A percentile compares a stretch with the other conserved stretches of the same genome.
phyloP scores from a whole-genome alignment of 2,113 vertebrate species.

The Chlorodrepanis virens region DNA sequence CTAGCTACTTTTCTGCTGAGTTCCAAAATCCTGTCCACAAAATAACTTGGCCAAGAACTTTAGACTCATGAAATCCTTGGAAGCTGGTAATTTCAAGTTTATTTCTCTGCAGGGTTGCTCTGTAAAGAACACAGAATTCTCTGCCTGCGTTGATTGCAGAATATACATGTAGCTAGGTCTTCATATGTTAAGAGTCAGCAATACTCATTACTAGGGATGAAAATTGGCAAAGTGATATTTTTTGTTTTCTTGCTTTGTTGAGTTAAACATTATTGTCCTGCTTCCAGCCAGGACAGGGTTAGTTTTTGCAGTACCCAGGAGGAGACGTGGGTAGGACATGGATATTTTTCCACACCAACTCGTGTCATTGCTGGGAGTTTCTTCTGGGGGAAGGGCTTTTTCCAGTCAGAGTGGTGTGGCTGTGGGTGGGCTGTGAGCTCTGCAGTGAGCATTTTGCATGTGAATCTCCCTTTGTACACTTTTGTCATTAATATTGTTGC shows the following conservation, averaged over 20 bases:
- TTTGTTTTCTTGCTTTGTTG: background rate
- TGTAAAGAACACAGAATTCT: background rate
- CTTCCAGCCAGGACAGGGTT: background rate
- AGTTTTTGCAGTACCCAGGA: background rate
- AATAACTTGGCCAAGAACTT: background rate
- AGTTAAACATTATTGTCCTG: background rate
- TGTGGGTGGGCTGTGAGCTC: background rate
- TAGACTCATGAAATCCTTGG: background rate
- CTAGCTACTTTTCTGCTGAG: background rate
- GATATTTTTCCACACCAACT: background rate
- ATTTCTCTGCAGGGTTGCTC: background rate
- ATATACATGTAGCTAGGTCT: background rate
- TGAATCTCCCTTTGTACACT: background rate
- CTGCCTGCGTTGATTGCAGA: background rate
- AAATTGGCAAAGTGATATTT: background rate
- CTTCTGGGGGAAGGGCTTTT: background rate
- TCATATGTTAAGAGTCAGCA: accelerated
- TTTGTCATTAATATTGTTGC: background rate
- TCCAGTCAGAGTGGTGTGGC: background rate
- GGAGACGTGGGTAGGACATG: accelerated
- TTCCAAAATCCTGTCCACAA: background rate
- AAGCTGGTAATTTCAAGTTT: background rate
- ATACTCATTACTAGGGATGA: background rate
- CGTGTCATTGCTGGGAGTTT: background rate
- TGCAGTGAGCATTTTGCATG: background rate